phyloP scores from a whole-genome alignment of 2,113 vertebrate species.

The Pollimyrus isidori region DNA sequence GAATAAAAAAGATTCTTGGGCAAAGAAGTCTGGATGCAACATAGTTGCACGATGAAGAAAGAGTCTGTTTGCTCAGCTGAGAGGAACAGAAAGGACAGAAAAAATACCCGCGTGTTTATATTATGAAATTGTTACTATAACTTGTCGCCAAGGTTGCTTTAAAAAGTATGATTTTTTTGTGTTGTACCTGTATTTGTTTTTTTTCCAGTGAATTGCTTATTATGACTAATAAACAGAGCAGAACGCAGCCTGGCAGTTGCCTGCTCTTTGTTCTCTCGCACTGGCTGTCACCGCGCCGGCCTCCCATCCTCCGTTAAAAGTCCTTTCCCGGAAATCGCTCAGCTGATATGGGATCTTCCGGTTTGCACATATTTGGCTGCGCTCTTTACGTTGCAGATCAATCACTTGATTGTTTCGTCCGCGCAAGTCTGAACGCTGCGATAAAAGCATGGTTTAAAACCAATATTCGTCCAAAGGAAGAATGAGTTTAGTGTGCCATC shows the following conservation, averaged over 20 bases:
- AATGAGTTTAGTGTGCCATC: not conserved
- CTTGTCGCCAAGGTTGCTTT: conserved; percentile 64
- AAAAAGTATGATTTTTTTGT: conserved; percentile 58
- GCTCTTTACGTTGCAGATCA: not conserved
- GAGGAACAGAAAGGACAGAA: conserved; percentile 44
- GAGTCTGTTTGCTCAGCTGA: conserved; percentile 54
- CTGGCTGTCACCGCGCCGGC: not conserved
- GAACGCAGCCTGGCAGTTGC: conserved; percentile 35
- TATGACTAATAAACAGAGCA: conserved; percentile 68
- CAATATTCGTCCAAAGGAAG: not conserved
- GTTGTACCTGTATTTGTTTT: conserved; percentile 73
- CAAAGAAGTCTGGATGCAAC: conserved; percentile 47
- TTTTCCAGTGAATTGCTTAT: conserved; percentile 67
- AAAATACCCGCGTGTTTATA: conserved; percentile 54
- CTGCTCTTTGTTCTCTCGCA: not conserved
- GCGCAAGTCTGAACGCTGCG: not conserved
- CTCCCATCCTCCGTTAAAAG: not conserved
- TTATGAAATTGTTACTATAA: conserved; percentile 64
- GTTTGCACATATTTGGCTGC: not conserved
- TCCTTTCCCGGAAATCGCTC: not conserved
- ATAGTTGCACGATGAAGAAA: conserved; percentile 52
- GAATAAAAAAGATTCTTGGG: conserved; percentile 47
- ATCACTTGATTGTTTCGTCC: not conserved
- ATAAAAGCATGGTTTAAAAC: not conserved
- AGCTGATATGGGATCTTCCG: not conserved